Evolutionary conservation across 1,140 invertebrate species (phyloP), one percentile per base, ranked within the genome.

Genomic region (Drosophila athabasca): DNA sequence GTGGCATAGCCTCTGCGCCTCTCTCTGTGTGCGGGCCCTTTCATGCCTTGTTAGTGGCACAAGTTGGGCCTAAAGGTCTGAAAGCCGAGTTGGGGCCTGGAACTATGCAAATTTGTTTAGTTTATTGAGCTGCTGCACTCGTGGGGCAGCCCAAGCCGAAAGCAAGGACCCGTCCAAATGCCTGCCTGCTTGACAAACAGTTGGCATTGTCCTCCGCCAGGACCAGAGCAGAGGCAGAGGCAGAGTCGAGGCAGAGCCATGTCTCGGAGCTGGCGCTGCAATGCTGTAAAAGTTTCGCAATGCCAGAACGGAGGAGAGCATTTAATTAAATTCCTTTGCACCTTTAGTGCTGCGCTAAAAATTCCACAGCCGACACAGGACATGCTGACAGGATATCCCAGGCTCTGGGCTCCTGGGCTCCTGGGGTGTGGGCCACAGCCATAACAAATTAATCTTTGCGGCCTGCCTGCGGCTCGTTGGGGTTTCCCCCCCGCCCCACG

Each of bases 321-420:
- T 87, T 88, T 87, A 88, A 87, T 87, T 87, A 87, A 87, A 87
- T 87, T 87, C 83, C 83, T 87, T 87, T 88, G 83, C 83, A 87
- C 83, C 83, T 87, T 87, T 76, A 87, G 83, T 88, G 83, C 83
- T 87, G 83, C 83, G 83, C 83, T 87, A 76, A 88, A 88, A 87
- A 87, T 87, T 87, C 83, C 83, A 88, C 60, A 55, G 54, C 58
- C 52, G 57, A 57, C 65, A 39, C 41, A 57, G 66, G 29, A 58
- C 45, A 58, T 46, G 57, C 61, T 46, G 73, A 52, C 52, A 53
- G 24, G 54, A 74, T 69, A 61, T 55, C 59, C 4, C 6, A 6
- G 17, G 35, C 6, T 2, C 48, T 44, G 59, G 39, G 26, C 22
- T n/a, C 74, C 77, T 26, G 26, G 26, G 22, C n/a, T n/a, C n/a